These are phyloP conservation scores for Taxidea taxus DNA, from an alignment of 2,113 vertebrate species.

Conservation along the genomic window DNA sequence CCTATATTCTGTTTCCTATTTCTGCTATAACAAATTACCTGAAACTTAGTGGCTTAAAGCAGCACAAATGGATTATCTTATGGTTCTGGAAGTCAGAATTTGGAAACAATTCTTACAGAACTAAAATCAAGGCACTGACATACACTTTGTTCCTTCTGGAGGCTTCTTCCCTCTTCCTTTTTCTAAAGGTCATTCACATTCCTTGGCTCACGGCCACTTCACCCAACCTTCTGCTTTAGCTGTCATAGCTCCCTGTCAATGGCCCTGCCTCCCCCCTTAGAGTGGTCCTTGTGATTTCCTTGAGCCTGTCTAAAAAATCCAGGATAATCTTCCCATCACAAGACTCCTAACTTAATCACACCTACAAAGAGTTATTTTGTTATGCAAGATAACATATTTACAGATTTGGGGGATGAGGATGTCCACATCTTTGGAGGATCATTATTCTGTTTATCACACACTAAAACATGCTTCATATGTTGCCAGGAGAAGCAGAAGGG, in stretches of 20 bases:
- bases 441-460: neutral
- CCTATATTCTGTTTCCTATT: neutral
- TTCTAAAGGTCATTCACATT: neutral
- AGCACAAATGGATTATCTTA: neutral
- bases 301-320: neutral
- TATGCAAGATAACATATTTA: neutral
- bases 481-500: rapidly evolving
- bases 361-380: neutral
- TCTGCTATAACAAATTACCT: neutral
- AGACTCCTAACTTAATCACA: neutral
- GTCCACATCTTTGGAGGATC: neutral
- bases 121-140: neutral
- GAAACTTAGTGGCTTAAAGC: neutral
- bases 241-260: neutral
- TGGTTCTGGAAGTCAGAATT: neutral
- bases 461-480: neutral
- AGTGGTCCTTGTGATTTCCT: neutral
- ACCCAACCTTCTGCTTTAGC: neutral
- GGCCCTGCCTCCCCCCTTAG: neutral
- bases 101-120: neutral
- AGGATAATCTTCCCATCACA: neutral
- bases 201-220: neutral
- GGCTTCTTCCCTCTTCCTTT: neutral
- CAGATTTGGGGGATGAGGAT: neutral
- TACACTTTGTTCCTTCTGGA: neutral